Evolutionary conservation across 1,140 invertebrate genomes (phyloP), one percentile per base, ranked within the genome.

Genomic region (Himalopsyche phryganea): DNA sequence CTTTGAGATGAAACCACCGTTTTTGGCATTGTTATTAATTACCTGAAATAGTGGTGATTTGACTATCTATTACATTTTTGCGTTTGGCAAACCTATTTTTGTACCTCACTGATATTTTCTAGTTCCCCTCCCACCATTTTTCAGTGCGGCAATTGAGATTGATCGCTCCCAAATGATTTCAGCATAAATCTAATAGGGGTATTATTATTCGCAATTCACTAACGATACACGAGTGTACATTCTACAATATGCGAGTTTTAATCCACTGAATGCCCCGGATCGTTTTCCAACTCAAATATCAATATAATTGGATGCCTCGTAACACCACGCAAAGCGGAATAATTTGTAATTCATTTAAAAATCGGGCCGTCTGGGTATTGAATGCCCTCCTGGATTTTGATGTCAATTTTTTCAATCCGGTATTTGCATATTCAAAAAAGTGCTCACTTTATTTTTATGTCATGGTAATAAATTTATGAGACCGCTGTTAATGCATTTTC

Each of bases 121-220:
- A 28, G 23, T 28, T 28, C 9, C 23, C 23, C 23, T 5, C 23
- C 23, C 23, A n/a, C 23, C 9, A 28, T 28, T 28, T 28, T 50
- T 36, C 23, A 50, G 48, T 19, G 50, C 36, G 17, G 45, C 60
- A 63, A 58, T 63, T 63, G 60, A 63, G 60, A 63, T 63, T 63
- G 60, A 58, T 63, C 51, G 55, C 55, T 54, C 60, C 60, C 55
- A 55, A 63, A 63, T 63, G 60, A 63, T 63, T 63, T 63, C 55
- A 63, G 60, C 60, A 63, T 63, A 63, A 63, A 63, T 63, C 55
- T 63, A 63, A 63, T 58, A 45, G 60, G 42, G 45, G 51, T 40
- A 63, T 58, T 63, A 63, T 58, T 58, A 49, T 53, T 38, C 41
- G 36, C 38, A 2, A 23, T 13, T 18, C 40, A 15, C 50, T 53